These are phyloP conservation scores for Tachystola acroxantha DNA, from an alignment of 2,888 invertebrate genomes.

Conservation along the genomic window DNA sequence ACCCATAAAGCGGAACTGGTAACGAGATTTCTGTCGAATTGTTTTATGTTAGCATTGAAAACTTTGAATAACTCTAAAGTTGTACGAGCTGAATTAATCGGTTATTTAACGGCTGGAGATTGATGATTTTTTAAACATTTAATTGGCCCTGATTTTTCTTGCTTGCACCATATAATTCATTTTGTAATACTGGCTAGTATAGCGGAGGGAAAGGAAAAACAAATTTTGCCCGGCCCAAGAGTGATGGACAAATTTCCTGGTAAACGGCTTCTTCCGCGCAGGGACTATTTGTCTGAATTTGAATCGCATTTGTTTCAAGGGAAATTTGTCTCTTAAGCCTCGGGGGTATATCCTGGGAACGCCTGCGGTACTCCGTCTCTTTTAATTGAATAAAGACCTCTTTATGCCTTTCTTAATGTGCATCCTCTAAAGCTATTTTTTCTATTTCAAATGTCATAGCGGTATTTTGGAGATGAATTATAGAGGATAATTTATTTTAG, in stretches of 20 bases:
- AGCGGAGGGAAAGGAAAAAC: conserved; percentile 50
- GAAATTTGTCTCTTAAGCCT: conserved; percentile 74
- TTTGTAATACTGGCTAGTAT: conserved; percentile 30
- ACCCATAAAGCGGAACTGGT: conserved; percentile 5
- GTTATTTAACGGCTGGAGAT: background rate
- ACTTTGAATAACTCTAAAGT: conserved; percentile 1
- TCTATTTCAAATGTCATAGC: background rate
- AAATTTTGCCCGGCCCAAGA: conserved; percentile 64
- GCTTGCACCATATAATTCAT: conserved; percentile 20
- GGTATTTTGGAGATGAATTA: conserved; percentile 1
- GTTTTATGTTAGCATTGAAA: conserved; percentile 2
- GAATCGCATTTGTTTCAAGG: conserved; percentile 74
- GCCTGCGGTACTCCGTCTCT: conserved; percentile 52
- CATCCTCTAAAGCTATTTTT: conserved; percentile 34
- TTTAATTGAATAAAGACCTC: conserved; percentile 67
- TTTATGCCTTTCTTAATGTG: conserved; percentile 36
- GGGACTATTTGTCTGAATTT: conserved; percentile 78
- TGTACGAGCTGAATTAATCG: background rate
- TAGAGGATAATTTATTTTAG: conserved; percentile 8
- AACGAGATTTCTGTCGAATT: conserved; percentile 6
- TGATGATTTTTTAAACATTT: conserved; percentile 15
- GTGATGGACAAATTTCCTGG: conserved; percentile 75
- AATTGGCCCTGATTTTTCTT: conserved; percentile 16
- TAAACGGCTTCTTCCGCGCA: conserved; percentile 68
- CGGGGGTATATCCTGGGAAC: conserved; percentile 50